Conservation (phyloP, 2,888 invertebrate genomes). For the Drosophila infuscata region DNA sequence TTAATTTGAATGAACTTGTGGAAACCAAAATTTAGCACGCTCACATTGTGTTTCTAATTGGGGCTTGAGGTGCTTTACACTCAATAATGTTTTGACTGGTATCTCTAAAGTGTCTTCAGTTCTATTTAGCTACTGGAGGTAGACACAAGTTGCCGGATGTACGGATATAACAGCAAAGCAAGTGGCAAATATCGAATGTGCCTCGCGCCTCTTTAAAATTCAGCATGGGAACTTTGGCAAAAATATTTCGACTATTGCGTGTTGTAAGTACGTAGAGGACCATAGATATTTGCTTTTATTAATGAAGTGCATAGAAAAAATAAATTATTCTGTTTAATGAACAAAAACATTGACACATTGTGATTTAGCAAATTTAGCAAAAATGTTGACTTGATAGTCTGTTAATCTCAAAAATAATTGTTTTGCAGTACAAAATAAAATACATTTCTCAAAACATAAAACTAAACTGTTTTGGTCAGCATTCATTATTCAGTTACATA, state of each 20-base stretch:
- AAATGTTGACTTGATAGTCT: background rate
- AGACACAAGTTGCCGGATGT: constrained; percentile 43
- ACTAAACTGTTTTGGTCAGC: background rate
- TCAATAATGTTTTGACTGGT: constrained; percentile 30
- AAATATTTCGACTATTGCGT: constrained; percentile 34
- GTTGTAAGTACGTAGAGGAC: constrained; percentile 57
- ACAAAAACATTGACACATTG: background rate
- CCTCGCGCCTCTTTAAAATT: constrained; percentile 51
- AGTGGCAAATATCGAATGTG: constrained; percentile 32
- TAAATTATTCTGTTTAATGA: background rate
- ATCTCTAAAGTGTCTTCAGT: constrained; percentile 52
- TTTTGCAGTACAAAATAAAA: background rate
- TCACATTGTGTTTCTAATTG: constrained; percentile 55
- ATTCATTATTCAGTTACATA: background rate
- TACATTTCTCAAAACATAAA: background rate
- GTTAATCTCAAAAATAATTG: background rate
- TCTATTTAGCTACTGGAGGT: constrained; percentile 53
- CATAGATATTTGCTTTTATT: constrained; percentile 8
- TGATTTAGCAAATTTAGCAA: background rate
- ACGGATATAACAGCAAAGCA: constrained; percentile 1
- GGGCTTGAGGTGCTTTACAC: constrained; percentile 8
- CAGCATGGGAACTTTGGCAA: constrained; percentile 51
- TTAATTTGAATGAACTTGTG: constrained; percentile 45
- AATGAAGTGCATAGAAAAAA: background rate
- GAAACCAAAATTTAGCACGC: constrained; percentile 51